phyloP scores from a whole-genome alignment of 2,888 invertebrate genomes.

The Hirtodrosophila alboralis region DNA sequence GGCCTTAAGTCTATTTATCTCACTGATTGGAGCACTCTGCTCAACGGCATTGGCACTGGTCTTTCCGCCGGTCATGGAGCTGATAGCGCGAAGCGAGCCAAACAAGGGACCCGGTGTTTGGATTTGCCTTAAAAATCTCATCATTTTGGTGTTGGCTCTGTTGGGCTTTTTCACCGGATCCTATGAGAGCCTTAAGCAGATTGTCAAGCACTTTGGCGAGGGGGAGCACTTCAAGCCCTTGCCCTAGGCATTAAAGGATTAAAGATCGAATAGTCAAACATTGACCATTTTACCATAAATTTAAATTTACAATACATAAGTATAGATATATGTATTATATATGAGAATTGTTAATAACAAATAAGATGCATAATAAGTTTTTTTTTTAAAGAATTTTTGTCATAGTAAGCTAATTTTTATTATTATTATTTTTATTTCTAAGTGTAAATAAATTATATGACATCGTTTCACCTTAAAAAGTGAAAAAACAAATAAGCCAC shows the following conservation, averaged over 20 bases:
- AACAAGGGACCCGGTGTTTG: conserved; percentile 84
- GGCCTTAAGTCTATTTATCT: conserved; percentile 93
- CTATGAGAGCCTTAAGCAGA: conserved; percentile 87
- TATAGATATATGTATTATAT: conserved; percentile 4
- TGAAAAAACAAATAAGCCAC: too few relatives aligned
- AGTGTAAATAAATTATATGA: conserved; percentile 50
- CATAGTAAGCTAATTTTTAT: conserved; percentile 1
- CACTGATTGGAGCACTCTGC: conserved; percentile 95
- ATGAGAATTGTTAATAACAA: conserved; percentile 6
- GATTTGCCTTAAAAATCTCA: conserved; percentile 86
- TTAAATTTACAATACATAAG: background rate
- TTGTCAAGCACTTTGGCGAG: conserved; percentile 74
- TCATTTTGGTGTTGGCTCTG: conserved; percentile 88
- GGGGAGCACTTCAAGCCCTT: conserved; percentile 32
- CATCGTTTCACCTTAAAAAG: conserved; percentile 25
- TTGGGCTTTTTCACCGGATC: conserved; percentile 90
- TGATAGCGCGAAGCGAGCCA: conserved; percentile 88
- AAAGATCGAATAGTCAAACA: conserved; percentile 22
- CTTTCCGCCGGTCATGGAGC: conserved; percentile 94
- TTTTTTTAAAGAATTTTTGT: conserved; percentile 24
- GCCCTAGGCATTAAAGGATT: conserved; percentile 5
- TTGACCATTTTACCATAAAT: background rate
- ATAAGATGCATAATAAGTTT: conserved; percentile 19
- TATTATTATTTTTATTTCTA: conserved; percentile 33
- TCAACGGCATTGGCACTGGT: conserved; percentile 94